Percentiles rank a stretch among this genome's conserved stretches.
Conservation (phyloP, 2,797 vertebrate genomes). For the Danio jaintianensis region DNA sequence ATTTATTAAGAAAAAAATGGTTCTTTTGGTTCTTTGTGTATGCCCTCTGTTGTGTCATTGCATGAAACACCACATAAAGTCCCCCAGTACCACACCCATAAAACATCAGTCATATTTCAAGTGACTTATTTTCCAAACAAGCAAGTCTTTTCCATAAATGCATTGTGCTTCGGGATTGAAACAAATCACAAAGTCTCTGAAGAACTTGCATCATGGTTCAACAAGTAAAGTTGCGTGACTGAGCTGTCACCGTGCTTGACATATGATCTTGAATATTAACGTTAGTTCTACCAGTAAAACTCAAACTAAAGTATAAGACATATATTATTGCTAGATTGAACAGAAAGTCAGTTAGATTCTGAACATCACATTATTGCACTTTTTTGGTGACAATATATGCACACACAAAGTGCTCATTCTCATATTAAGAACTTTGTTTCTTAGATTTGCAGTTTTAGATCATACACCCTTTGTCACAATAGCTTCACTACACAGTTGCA, state of each 20-base stretch:
- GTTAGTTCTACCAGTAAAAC: background rate
- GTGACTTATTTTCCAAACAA: background rate
- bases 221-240: slow-evolving; percentile 2
- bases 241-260: background rate
- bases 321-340: background rate
- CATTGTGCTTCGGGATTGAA: background rate
- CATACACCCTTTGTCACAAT: too few species aligned
- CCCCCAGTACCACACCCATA: background rate
- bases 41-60: background rate
- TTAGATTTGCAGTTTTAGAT: too few species aligned
- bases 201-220: background rate
- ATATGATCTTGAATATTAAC: slow-evolving; percentile 13
- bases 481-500: too few species aligned
- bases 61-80: background rate
- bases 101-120: background rate
- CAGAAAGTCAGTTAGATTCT: background rate
- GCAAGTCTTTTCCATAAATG: background rate
- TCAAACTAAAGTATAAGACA: background rate
- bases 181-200: background rate
- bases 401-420: too few species aligned
- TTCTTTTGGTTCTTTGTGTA: too few species aligned
- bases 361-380: too few species aligned
- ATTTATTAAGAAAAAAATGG: too few species aligned
- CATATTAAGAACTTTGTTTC: too few species aligned
- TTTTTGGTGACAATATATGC: too few species aligned